Conservation (phyloP, 2,797 vertebrate genomes). For the Aldrovandia affinis region DNA sequence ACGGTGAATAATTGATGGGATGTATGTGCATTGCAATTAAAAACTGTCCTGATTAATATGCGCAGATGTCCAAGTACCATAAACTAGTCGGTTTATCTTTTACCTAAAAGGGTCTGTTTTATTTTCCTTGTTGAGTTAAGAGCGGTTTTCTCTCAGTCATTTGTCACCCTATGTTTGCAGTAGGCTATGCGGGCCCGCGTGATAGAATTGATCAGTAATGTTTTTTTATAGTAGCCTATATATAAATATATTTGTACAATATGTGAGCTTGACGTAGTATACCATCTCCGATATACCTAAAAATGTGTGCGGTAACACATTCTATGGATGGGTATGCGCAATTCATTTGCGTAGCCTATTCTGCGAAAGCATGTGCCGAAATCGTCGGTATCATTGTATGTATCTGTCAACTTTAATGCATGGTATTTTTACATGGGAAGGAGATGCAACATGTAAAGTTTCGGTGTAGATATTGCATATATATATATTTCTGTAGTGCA, state of each 20-base stretch:
- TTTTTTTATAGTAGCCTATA: background rate
- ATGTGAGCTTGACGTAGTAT: background rate
- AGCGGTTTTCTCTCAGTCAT: constrained; percentile 23
- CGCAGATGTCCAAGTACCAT: background rate
- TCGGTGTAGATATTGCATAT: constrained; percentile 27
- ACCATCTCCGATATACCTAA: background rate
- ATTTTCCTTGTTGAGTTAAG: constrained; percentile 7
- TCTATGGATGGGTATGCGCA: background rate
- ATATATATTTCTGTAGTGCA: constrained; percentile 46
- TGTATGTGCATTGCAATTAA: background rate
- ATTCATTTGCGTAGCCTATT: constrained; percentile 2
- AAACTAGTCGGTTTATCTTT: background rate
- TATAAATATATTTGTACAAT: background rate
- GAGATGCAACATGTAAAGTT: constrained; percentile 34
- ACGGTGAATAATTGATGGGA: background rate
- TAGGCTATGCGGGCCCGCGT: background rate
- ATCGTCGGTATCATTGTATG: constrained; percentile 30
- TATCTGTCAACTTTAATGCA: constrained; percentile 47
- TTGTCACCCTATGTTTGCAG: background rate
- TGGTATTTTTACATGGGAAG: constrained; percentile 34
- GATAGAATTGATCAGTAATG: background rate
- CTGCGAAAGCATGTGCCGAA: constrained; percentile 41
- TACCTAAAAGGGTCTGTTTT: background rate
- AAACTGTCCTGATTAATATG: background rate
- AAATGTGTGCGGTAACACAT: background rate